Conservation (phyloP, 2,888 invertebrate species). For the Koerneria pararmatus region DNA sequence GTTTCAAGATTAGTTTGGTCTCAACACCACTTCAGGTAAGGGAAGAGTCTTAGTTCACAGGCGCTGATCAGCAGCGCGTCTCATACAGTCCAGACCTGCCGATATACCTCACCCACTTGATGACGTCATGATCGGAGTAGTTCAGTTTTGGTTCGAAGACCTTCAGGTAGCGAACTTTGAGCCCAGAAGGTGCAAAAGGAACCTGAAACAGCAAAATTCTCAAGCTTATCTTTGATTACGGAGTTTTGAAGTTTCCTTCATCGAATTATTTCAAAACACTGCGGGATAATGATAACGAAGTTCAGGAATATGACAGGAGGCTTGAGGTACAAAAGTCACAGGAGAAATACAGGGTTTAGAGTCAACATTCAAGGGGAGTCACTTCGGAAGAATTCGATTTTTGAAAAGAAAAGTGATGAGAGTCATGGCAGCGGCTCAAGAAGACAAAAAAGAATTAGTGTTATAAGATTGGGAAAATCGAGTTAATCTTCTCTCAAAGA, state of each 20-base stretch:
- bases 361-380: too few relatives aligned
- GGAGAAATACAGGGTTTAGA: not conserved
- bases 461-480: too few relatives aligned
- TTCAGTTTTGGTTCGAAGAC: slow-evolving; percentile 99
- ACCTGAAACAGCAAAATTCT: slow-evolving; percentile 68
- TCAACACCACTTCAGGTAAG: too few relatives aligned
- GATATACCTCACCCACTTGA: slow-evolving; percentile 99
- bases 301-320: not conserved
- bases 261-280: not conserved
- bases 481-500: too few relatives aligned
- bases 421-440: too few relatives aligned
- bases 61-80: slow-evolving; percentile 77
- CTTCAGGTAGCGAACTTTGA: slow-evolving; percentile 97
- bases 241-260: too few relatives aligned
- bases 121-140: slow-evolving; percentile 99
- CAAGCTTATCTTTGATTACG: too few relatives aligned
- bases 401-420: too few relatives aligned
- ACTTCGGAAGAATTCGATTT: too few relatives aligned
- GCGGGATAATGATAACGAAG: not conserved
- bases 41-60: too few relatives aligned
- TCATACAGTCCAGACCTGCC: slow-evolving; percentile 98
- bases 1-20: too few relatives aligned
- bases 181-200: slow-evolving; percentile 97
- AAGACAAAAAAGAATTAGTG: too few relatives aligned
- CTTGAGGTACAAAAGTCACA: not conserved